These are phyloP conservation scores for Clarias pachynema DNA, from an alignment of 2,797 vertebrate species.

Conservation along the genomic window DNA sequence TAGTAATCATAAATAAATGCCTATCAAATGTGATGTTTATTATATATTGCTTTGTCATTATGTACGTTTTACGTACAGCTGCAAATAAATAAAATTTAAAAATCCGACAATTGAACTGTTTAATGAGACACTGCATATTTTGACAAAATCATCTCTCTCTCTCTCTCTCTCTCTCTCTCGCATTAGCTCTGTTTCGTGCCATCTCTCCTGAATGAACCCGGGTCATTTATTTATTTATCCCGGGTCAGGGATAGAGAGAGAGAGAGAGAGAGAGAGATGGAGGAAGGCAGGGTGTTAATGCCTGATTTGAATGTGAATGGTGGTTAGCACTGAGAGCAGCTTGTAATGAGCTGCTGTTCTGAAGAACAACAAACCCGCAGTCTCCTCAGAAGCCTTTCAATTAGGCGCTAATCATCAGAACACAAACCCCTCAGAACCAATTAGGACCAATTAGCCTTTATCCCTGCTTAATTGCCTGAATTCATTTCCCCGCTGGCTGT, in stretches of 20 bases:
- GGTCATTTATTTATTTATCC: slow-evolving; percentile 67
- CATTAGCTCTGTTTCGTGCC: slow-evolving; percentile 58
- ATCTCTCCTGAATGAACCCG: slow-evolving; percentile 68
- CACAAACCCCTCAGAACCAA: slow-evolving; percentile 65
- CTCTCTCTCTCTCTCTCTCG: neutral
- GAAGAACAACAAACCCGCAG: slow-evolving; percentile 62
- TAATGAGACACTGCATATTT: neutral
- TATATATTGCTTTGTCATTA: neutral
- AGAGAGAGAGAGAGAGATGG: neutral
- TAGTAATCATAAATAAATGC: too few relatives aligned
- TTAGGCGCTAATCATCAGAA: slow-evolving; percentile 69
- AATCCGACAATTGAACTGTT: neutral
- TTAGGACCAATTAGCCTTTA: slow-evolving; percentile 79
- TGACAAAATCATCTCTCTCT: neutral
- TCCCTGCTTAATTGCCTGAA: slow-evolving; percentile 74
- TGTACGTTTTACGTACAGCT: too few relatives aligned
- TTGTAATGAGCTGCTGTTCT: slow-evolving; percentile 63
- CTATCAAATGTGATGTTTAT: too few relatives aligned
- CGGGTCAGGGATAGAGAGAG: slow-evolving; percentile 63
- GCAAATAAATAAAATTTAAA: neutral
- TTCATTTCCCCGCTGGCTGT: slow-evolving; percentile 75
- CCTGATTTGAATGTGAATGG: slow-evolving; percentile 85
- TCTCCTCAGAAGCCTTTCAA: slow-evolving; percentile 73
- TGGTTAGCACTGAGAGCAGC: slow-evolving; percentile 73
- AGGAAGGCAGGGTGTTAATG: slow-evolving; percentile 12